phyloP scores from a whole-genome alignment of 2,888 invertebrate species.

The Clivina fossor region DNA sequence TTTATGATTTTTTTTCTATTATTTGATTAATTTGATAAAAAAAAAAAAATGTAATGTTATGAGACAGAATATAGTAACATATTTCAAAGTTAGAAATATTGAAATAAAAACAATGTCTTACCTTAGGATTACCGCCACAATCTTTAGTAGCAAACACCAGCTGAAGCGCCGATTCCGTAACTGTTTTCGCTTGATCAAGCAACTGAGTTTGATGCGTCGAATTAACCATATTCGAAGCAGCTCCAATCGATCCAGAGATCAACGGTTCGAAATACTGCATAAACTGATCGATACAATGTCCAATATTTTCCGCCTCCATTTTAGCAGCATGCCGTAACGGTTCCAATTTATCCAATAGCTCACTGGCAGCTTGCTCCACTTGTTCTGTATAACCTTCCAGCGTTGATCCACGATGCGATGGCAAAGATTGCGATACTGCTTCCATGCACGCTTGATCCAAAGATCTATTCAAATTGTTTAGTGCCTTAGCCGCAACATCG shows the following conservation, averaged over 20 bases:
- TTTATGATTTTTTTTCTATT: too few species aligned
- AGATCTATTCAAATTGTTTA: conserved; percentile 74
- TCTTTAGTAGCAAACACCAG: conserved; percentile 83
- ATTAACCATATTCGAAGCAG: conserved; percentile 85
- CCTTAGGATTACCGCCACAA: conserved; percentile 90
- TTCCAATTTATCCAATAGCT: conserved; percentile 82
- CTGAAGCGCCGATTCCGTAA: conserved; percentile 88
- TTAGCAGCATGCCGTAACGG: conserved; percentile 83
- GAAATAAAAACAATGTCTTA: too few species aligned
- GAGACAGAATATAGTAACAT: too few species aligned
- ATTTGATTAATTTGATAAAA: too few species aligned
- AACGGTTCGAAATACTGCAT: conserved; percentile 83
- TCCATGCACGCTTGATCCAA: conserved; percentile 86
- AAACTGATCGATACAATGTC: conserved; percentile 80
- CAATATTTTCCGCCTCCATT: conserved; percentile 89
- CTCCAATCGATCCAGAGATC: conserved; percentile 81
- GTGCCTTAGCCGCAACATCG: conserved; percentile 75
- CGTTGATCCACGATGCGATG: conserved; percentile 47
- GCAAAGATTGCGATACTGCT: conserved; percentile 62
- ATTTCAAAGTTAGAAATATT: too few species aligned
- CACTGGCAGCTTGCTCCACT: conserved; percentile 66
- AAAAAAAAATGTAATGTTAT: too few species aligned
- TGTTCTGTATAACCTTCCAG: conserved; percentile 57
- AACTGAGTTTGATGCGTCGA: conserved; percentile 83
- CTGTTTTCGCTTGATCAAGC: conserved; percentile 90